phyloP scores from a whole-genome alignment of 2,113 vertebrate genomes.

The Stictonetta naevosa region DNA sequence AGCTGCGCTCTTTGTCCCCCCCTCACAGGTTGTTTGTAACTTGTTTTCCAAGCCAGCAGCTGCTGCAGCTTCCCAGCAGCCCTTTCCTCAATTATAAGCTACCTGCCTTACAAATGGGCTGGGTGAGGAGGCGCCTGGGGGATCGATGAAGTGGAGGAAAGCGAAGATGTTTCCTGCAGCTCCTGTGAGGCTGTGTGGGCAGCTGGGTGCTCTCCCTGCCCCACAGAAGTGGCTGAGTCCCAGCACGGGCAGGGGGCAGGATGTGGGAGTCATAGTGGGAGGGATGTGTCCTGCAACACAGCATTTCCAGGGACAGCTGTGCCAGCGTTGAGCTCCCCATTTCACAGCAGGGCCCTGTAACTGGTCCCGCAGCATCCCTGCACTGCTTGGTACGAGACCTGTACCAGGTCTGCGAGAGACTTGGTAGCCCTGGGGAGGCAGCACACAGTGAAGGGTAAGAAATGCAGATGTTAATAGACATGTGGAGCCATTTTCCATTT shows the following conservation, averaged over 20 bases:
- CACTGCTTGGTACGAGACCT: fast-evolving
- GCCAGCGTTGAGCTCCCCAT: background rate
- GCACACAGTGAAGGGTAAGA: background rate
- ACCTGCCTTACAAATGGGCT: background rate
- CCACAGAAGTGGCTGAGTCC: background rate
- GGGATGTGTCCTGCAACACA: fast-evolving
- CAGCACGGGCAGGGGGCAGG: background rate
- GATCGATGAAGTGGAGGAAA: background rate
- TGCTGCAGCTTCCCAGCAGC: background rate
- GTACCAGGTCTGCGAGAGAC: background rate
- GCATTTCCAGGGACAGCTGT: background rate
- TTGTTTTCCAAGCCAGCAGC: background rate
- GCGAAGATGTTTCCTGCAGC: no score
- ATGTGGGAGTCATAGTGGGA: background rate
- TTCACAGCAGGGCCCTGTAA: fast-evolving
- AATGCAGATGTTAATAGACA: background rate
- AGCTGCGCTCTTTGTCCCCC: background rate
- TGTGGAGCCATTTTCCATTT: background rate
- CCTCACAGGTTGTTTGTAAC: background rate
- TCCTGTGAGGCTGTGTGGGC: no score
- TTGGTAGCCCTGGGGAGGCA: background rate
- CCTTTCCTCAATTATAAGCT: background rate
- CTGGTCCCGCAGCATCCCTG: background rate
- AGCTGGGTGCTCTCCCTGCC: background rate
- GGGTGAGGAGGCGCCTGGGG: background rate